A percentile compares a stretch with the other conserved stretches of the same genome.
Evolutionary conservation across 2,888 invertebrate species (phyloP).

Genomic region (Drosophila emarginata): DNA sequence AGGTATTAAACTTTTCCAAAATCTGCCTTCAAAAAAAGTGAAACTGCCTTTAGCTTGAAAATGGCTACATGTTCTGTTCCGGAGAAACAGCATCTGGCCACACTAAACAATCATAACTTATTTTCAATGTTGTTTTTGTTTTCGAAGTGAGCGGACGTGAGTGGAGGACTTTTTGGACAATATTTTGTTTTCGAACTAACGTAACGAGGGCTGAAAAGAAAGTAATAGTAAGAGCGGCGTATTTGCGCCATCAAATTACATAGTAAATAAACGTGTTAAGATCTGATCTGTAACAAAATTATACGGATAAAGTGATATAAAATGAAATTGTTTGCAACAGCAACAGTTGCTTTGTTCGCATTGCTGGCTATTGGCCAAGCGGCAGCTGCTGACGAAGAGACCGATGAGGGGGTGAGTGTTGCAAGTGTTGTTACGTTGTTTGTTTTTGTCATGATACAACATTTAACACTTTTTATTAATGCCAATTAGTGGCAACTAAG

Average conservation of each 20-base stretch:
- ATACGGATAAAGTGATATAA: constrained; percentile 12
- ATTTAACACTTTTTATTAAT: constrained; percentile 54
- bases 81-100: background rate
- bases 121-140: constrained; percentile 7
- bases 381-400: constrained; percentile 52
- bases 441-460: constrained; percentile 48
- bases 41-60: too few relatives aligned
- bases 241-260: background rate
- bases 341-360: constrained; percentile 71
- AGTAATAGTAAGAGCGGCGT: constrained; percentile 12
- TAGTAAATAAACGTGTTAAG: background rate
- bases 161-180: background rate
- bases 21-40: too few relatives aligned
- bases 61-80: too few relatives aligned
- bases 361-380: constrained; percentile 51
- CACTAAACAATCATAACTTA: background rate
- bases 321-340: constrained; percentile 61
- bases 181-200: constrained; percentile 1
- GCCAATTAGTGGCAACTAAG: constrained; percentile 27
- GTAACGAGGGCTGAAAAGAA: constrained; percentile 14
- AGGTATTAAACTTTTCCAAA: too few relatives aligned
- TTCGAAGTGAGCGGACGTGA: constrained; percentile 5
- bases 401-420: constrained; percentile 53
- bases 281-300: background rate
- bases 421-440: constrained; percentile 18